Evolutionary conservation across 2,113 vertebrate genomes (phyloP).

Genomic region (Regulus satrapa): DNA sequence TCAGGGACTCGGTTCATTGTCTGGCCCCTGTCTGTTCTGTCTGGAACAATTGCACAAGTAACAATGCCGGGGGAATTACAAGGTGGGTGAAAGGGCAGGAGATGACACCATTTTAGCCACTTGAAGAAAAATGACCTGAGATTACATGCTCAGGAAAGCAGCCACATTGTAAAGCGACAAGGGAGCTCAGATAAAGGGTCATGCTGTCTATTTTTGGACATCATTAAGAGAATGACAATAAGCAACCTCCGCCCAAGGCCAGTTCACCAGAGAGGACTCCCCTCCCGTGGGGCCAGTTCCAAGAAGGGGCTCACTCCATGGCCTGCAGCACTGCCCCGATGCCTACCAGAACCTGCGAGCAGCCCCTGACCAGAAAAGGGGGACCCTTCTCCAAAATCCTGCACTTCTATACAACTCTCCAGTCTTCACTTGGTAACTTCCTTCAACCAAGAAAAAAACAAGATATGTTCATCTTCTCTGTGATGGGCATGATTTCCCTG

Average conservation of each 20-base stretch:
- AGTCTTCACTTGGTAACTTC: neutral
- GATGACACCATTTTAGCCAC: neutral
- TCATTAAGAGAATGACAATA: neutral
- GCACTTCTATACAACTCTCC: neutral
- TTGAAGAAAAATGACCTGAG: neutral
- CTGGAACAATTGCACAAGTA: neutral
- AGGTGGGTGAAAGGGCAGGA: neutral
- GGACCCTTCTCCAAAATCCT: neutral
- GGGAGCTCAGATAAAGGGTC: neutral
- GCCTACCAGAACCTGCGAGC: neutral
- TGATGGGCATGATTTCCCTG: neutral
- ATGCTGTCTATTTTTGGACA: neutral
- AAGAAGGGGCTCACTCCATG: neutral
- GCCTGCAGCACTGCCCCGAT: rapidly evolving
- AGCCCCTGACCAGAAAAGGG: neutral
- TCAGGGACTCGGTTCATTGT: neutral
- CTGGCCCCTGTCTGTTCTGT: neutral
- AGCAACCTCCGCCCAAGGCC: neutral
- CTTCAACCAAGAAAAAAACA: neutral
- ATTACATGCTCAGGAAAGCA: neutral
- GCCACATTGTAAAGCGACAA: neutral
- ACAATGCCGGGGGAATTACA: neutral
- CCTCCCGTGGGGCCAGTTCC: neutral
- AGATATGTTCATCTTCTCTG: neutral
- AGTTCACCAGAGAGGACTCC: neutral